A percentile compares a stretch with the other conserved stretches of the same genome.
Conservation (phyloP, 2,888 invertebrate species). For the Habrosyne pyritoides region DNA sequence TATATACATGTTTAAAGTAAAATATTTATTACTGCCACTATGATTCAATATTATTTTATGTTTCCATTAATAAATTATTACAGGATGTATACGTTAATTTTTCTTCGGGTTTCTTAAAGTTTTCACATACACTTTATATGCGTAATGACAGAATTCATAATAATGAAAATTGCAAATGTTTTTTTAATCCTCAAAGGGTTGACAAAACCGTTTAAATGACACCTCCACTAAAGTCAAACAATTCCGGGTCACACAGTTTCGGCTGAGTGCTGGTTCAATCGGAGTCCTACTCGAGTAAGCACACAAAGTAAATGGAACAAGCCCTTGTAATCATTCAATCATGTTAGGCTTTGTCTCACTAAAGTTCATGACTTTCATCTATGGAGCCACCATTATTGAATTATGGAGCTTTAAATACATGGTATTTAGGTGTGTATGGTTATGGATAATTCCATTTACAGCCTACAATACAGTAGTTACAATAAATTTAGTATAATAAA, state of each 20-base stretch:
- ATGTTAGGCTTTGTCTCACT: background rate
- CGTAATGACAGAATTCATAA: background rate
- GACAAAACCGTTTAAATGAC: background rate
- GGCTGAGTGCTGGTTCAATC: background rate
- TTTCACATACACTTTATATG: background rate
- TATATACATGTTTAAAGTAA: slow-evolving; percentile 21
- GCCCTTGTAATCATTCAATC: background rate
- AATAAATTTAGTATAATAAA: background rate
- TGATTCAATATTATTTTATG: slow-evolving; percentile 2
- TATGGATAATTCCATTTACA: background rate
- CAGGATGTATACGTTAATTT: background rate
- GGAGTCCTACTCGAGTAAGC: background rate
- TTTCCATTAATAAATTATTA: background rate
- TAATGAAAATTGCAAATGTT: background rate
- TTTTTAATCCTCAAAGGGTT: background rate
- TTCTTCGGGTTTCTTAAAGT: background rate
- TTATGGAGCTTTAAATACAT: too few relatives aligned
- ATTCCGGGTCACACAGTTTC: background rate
- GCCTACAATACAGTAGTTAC: too few relatives aligned
- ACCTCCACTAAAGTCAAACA: background rate
- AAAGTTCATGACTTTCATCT: background rate
- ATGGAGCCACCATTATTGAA: background rate
- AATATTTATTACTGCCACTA: slow-evolving; percentile 22
- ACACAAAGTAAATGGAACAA: background rate
- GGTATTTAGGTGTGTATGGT: too few relatives aligned